phyloP scores from a whole-genome alignment of 2,888 invertebrate genomes.

The Bruchidius siliquastri region DNA sequence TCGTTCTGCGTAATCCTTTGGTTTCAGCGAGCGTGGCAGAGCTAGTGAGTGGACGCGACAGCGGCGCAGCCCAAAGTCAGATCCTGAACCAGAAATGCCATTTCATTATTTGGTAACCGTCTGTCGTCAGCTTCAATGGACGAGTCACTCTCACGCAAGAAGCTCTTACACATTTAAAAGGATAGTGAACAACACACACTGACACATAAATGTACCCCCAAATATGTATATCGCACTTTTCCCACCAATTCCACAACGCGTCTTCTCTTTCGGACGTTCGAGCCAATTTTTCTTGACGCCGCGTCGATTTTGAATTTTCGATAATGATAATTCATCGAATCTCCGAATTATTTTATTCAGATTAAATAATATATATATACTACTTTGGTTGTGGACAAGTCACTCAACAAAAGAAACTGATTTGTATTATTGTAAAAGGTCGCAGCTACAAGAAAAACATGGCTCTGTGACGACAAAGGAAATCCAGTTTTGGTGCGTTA shows the following conservation, averaged over 20 bases:
- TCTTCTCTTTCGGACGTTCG: background rate
- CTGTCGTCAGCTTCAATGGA: conserved; percentile 28
- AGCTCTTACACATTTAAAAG: conserved; percentile 20
- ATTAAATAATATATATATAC: too few relatives aligned
- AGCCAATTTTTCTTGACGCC: background rate
- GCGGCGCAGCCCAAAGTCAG: background rate
- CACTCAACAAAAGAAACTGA: too few relatives aligned
- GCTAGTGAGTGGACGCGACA: background rate
- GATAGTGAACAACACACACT: background rate
- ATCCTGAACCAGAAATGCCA: background rate
- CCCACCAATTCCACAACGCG: background rate
- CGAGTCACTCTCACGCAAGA: conserved; percentile 41
- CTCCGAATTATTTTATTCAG: too few relatives aligned
- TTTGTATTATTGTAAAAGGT: too few relatives aligned
- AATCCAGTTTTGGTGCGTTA: too few relatives aligned
- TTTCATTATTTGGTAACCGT: background rate
- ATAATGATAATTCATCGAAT: too few relatives aligned
- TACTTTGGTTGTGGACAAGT: too few relatives aligned
- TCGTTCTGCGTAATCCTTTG: background rate
- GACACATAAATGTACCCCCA: background rate
- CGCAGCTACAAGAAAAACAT: too few relatives aligned
- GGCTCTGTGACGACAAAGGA: too few relatives aligned
- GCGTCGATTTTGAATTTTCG: background rate
- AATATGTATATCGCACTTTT: background rate
- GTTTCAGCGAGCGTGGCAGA: background rate